These are phyloP conservation scores for Charina bottae DNA, from an alignment of 2,113 vertebrate genomes.

Conservation along the genomic window DNA sequence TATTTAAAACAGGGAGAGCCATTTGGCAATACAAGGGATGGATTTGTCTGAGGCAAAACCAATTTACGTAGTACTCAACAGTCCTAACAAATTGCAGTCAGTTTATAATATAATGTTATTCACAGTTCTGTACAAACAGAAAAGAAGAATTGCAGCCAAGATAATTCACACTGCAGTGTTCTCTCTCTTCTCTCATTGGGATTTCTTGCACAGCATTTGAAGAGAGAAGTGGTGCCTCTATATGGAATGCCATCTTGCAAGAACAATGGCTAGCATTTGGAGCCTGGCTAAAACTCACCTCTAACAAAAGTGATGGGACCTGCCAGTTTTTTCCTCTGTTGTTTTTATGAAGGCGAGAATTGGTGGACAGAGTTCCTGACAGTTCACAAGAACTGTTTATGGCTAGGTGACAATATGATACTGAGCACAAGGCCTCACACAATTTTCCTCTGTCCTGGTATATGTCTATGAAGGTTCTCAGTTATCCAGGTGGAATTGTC, in stretches of 20 bases:
- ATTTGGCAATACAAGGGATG: not conserved
- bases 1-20: not conserved
- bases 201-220: not conserved
- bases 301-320: not conserved
- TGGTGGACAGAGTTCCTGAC: not conserved
- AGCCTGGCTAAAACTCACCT: not conserved
- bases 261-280: not conserved
- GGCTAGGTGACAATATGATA: not conserved
- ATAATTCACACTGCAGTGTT: not conserved
- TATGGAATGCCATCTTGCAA: not conserved
- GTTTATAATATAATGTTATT: not conserved
- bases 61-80: not conserved
- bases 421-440: not conserved
- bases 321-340: not conserved
- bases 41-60: not conserved
- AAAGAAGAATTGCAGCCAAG: not conserved
- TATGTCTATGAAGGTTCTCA: too few relatives aligned
- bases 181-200: not conserved
- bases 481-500: too few relatives aligned
- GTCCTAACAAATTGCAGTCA: not conserved
- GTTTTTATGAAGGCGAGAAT: not conserved
- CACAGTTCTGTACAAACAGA: not conserved
- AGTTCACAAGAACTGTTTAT: not conserved
- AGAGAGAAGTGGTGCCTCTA: not conserved
- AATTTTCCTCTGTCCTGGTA: not conserved